Conservation (phyloP, 1,140 invertebrate species). For the Linepithema humile region DNA sequence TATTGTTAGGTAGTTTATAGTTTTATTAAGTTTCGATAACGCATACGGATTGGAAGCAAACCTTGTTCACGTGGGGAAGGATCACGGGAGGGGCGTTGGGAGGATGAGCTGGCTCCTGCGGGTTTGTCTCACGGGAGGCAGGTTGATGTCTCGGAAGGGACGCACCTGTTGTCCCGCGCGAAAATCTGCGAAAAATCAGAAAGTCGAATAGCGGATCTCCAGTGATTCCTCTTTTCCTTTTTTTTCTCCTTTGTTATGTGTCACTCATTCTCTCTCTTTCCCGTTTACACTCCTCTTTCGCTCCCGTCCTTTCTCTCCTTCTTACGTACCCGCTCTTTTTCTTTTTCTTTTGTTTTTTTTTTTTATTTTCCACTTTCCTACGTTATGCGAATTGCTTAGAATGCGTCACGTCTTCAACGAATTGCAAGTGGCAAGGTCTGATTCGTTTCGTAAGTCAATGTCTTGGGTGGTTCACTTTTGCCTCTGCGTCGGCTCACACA, state of each 20-base stretch:
- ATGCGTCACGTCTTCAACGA: conserved; percentile 70
- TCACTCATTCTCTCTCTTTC: conserved; percentile 76
- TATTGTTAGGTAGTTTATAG: conserved; percentile 83
- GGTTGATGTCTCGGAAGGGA: conserved; percentile 72
- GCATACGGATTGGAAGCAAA: conserved; percentile 81
- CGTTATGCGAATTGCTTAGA: conserved; percentile 69
- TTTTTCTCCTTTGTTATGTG: conserved; percentile 62
- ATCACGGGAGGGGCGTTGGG: conserved; percentile 68
- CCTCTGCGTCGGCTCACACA: conserved; percentile 29
- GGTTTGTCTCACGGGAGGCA: conserved; percentile 66
- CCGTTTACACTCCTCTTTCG: conserved; percentile 62
- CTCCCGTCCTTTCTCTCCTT: conserved; percentile 47
- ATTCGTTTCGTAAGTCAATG: conserved; percentile 37
- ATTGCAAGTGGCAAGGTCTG: conserved; percentile 68
- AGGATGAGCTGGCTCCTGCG: conserved; percentile 65
- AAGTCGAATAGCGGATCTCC: conserved; percentile 74
- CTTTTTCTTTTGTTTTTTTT: neutral
- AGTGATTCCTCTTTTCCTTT: conserved; percentile 74
- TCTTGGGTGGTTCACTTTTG: conserved; percentile 14
- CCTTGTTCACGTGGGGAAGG: conserved; percentile 77
- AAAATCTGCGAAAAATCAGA: conserved; percentile 78
- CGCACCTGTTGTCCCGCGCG: conserved; percentile 72
- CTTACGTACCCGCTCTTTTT: conserved; percentile 39
- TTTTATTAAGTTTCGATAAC: conserved; percentile 82
- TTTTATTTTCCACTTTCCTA: conserved; percentile 34